These are phyloP conservation scores for Neostethus bicornis DNA, from an alignment of 2,797 vertebrate genomes.

Conservation along the genomic window DNA sequence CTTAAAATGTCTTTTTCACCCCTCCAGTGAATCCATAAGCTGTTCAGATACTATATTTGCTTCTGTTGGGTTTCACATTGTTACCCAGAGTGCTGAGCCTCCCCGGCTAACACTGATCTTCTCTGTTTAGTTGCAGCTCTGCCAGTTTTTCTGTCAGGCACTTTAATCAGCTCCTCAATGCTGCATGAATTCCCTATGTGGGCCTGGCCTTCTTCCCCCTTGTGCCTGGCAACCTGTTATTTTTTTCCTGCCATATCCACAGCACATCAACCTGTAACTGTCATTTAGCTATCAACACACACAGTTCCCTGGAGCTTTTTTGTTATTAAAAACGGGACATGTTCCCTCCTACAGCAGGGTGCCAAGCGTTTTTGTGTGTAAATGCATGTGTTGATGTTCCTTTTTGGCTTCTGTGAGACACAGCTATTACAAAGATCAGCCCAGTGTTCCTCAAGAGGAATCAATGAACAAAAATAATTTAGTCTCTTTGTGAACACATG, in stretches of 20 bases:
- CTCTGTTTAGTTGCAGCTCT: conserved; percentile 47
- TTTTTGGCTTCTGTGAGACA: conserved; percentile 54
- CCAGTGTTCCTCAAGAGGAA: conserved; percentile 57
- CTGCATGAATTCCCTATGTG: conserved; percentile 63
- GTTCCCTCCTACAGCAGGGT: conserved; percentile 43
- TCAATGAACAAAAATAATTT: conserved; percentile 48
- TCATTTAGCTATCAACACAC: conserved; percentile 77
- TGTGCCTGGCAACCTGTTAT: conserved; percentile 62
- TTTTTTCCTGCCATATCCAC: conserved; percentile 59
- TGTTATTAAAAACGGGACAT: conserved; percentile 75
- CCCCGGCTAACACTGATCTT: conserved; percentile 54
- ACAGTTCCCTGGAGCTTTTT: conserved; percentile 66
- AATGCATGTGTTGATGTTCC: conserved; percentile 50
- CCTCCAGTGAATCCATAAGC: conserved; percentile 12
- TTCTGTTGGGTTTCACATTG: conserved; percentile 56
- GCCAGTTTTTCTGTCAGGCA: conserved; percentile 59
- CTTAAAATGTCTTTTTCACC: conserved; percentile 44
- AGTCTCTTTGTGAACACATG: conserved; percentile 9
- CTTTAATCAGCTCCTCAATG: conserved; percentile 73
- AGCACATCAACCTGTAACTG: conserved; percentile 75
- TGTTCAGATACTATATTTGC: conserved; percentile 42
- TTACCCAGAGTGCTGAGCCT: conserved; percentile 48
- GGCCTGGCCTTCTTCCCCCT: conserved; percentile 54
- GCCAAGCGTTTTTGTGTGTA: conserved; percentile 42
- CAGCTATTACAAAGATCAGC: conserved; percentile 64